phyloP scores from a whole-genome alignment of 2,113 vertebrate genomes.

The Jacana jacana region DNA sequence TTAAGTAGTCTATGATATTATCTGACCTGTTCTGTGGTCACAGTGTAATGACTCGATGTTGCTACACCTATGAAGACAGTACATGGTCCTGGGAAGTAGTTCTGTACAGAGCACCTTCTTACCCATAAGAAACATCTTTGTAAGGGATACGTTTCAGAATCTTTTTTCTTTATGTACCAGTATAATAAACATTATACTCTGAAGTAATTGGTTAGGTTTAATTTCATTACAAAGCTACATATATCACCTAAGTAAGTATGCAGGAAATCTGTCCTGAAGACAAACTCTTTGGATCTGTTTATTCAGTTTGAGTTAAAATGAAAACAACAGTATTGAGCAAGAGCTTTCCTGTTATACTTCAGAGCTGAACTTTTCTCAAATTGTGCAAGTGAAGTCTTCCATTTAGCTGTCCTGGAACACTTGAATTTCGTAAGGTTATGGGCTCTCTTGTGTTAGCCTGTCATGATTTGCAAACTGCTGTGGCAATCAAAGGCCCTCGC shows the following conservation, averaged over 20 bases:
- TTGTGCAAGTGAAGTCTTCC: slow-evolving; percentile 32
- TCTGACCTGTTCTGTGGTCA: background rate
- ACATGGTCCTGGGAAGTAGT: background rate
- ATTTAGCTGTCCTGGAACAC: slow-evolving; percentile 16
- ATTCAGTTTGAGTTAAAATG: background rate
- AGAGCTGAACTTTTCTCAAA: slow-evolving; percentile 36
- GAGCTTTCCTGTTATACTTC: slow-evolving; percentile 10
- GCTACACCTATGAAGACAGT: background rate
- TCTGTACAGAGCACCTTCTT: background rate
- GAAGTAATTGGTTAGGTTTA: background rate
- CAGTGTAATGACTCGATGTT: background rate
- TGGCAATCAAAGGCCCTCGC: background rate
- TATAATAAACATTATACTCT: background rate
- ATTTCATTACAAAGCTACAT: background rate
- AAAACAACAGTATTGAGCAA: slow-evolving; percentile 43
- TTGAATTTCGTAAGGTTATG: background rate
- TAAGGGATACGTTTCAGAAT: background rate
- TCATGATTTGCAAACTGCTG: background rate
- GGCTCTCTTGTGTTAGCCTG: background rate
- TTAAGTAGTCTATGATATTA: background rate
- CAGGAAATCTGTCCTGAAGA: background rate
- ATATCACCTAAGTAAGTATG: background rate
- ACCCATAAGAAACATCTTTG: background rate
- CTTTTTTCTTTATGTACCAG: background rate
- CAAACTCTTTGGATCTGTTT: slow-evolving; percentile 24